These are phyloP conservation scores for Aleiodes testaceus DNA, from an alignment of 2,888 invertebrate genomes.

Conservation along the genomic window DNA sequence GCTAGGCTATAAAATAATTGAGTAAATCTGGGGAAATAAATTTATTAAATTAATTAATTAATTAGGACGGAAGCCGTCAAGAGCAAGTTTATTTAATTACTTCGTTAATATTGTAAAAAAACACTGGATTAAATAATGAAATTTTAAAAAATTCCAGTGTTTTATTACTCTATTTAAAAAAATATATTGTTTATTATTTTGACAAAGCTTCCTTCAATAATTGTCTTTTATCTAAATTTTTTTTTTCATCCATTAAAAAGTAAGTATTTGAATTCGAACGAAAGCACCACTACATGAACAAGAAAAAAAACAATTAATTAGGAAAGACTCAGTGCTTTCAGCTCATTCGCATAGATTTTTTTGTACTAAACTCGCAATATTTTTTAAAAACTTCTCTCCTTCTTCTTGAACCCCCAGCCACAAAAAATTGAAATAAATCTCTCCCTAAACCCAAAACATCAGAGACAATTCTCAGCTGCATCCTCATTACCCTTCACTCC, in stretches of 20 bases:
- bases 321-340: too few relatives aligned
- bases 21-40: too few relatives aligned
- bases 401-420: background rate
- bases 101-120: background rate
- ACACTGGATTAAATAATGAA: background rate
- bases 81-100: background rate
- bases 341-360: background rate
- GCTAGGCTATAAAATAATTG: too few relatives aligned
- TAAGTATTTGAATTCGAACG: background rate
- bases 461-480: constrained; percentile 4
- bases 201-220: constrained; percentile 17
- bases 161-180: constrained; percentile 15
- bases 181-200: constrained; percentile 10
- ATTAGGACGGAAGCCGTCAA: constrained; percentile 18
- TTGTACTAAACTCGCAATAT: constrained; percentile 23
- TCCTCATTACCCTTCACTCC: background rate
- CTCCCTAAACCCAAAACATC: background rate
- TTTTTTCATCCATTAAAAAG: background rate
- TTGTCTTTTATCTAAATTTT: background rate
- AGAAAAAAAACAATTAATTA: background rate
- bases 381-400: background rate
- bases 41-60: background rate
- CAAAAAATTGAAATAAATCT: background rate
- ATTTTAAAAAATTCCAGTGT: constrained; percentile 8
- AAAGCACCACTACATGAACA: background rate